Evolutionary conservation across 1,140 invertebrate species (phyloP), one percentile per base, ranked within the genome.

Genomic region (Drepana arcuata): DNA sequence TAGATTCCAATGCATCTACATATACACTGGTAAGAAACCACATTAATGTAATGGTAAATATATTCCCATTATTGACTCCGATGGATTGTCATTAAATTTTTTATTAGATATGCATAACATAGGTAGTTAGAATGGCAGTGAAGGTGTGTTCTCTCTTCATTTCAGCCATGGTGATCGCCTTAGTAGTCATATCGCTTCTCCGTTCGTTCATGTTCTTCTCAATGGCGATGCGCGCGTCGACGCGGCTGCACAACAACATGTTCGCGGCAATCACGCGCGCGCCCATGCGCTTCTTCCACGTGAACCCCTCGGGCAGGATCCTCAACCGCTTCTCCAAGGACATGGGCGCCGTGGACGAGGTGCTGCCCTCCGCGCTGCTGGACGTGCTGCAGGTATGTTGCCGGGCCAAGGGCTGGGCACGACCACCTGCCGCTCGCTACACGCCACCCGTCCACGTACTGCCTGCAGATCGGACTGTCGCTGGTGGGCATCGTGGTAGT

Each of bases 301-400:
- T 85, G 4, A 95, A 93, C 71, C 92, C 92, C 1, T 87, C 88
- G 2, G 91, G 91, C 1, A 75, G 90, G 1, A 92, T 92, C 50
- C 75, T 92, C 16, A 92, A 95, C 62, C 84, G 93, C 38, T 95
- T 94, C 78, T 92, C 92, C 0, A 93, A 94, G 77, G 95, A 97
- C 66, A 89, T 95, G 75, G 93, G 93, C 7, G 88, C 90, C 13
- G 89, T 96, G 14, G 95, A 97, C 72, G 94, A 96, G 66, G 85
- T 92, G 9, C 67, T 98, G 16, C 95, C 96, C 26, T 83, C 86
- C 33, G 86, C 88, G 1, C 83, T 93, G 62, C 88, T 92, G 49
- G 93, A 95, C 62, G 87, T 88, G 2, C 56, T 88, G 32, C 87
- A 85, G 73, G 87, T 88, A 41, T 55, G n/a, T n/a, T n/a, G n/a